A percentile compares a stretch with the other conserved stretches of the same genome.
Conservation (phyloP, 2,888 invertebrate species). For the Aleiodes alternator region DNA sequence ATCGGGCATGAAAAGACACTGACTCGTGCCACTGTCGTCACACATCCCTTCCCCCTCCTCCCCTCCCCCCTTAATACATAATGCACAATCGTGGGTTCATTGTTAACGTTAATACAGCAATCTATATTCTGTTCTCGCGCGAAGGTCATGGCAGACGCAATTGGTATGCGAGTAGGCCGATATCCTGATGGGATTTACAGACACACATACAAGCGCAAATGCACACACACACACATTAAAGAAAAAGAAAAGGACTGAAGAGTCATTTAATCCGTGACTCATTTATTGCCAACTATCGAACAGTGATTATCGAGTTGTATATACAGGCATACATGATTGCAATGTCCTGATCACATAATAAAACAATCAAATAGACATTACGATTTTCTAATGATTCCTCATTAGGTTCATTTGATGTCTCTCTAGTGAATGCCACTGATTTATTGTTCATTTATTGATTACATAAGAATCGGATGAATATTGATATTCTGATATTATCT, state of each 20-base stretch:
- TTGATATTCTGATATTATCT: neutral
- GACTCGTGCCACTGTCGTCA: conserved; percentile 29
- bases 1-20: neutral
- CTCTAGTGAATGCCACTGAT: neutral
- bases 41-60: neutral
- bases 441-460: conserved; percentile 19
- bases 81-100: conserved; percentile 36
- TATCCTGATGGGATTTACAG: conserved; percentile 42
- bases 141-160: conserved; percentile 42
- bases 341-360: conserved; percentile 1
- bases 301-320: conserved; percentile 33
- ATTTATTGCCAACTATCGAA: conserved; percentile 40
- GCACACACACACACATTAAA: neutral
- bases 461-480: conserved; percentile 2
- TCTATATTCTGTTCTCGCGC: conserved; percentile 46
- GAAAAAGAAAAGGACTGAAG: neutral
- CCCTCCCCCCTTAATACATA: neutral
- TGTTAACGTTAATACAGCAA: conserved; percentile 45
- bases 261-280: conserved; percentile 40
- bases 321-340: neutral
- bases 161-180: conserved; percentile 44
- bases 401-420: neutral
- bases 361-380: conserved; percentile 28
- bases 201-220: neutral
- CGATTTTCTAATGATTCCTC: conserved; percentile 3